A percentile compares a stretch with the other conserved stretches of the same genome.
Evolutionary conservation across 2,113 vertebrate genomes (phyloP).

Genomic region (Apodemus speciosus): DNA sequence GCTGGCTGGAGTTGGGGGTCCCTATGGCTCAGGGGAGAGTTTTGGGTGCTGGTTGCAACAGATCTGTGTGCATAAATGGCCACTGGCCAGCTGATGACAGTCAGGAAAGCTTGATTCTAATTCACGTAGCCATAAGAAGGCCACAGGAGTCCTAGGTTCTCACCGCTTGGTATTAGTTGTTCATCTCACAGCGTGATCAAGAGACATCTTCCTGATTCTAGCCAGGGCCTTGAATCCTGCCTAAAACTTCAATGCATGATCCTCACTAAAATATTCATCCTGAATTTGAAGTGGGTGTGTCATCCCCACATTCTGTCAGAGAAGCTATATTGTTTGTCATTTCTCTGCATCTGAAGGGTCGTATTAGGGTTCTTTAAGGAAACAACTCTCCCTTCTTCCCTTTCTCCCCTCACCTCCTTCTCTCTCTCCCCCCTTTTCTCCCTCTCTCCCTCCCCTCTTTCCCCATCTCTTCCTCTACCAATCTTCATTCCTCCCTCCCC

Average conservation of each 20-base stretch:
- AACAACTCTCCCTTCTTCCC: background rate
- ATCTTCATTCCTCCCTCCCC: background rate
- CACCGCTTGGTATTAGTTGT: background rate
- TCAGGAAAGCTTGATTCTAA: background rate
- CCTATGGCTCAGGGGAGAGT: fast-evolving
- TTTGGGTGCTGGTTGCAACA: background rate
- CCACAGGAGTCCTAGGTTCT: background rate
- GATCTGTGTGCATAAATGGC: background rate
- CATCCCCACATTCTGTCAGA: background rate
- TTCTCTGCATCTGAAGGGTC: background rate
- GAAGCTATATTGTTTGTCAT: background rate
- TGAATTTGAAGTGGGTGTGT: background rate
- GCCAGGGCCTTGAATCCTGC: background rate
- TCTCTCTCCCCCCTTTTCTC: background rate
- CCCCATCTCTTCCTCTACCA: background rate
- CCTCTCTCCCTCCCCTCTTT: background rate
- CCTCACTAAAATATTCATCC: background rate
- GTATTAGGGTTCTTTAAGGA: background rate
- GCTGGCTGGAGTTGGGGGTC: background rate
- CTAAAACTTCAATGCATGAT: background rate
- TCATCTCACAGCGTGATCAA: background rate
- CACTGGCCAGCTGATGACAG: background rate
- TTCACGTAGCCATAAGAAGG: background rate
- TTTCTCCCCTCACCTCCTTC: background rate
- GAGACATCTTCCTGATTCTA: background rate